A percentile compares a stretch with the other conserved stretches of the same genome.
Evolutionary conservation across 2,113 vertebrate genomes (phyloP).

Genomic region (Sander vitreus): DNA sequence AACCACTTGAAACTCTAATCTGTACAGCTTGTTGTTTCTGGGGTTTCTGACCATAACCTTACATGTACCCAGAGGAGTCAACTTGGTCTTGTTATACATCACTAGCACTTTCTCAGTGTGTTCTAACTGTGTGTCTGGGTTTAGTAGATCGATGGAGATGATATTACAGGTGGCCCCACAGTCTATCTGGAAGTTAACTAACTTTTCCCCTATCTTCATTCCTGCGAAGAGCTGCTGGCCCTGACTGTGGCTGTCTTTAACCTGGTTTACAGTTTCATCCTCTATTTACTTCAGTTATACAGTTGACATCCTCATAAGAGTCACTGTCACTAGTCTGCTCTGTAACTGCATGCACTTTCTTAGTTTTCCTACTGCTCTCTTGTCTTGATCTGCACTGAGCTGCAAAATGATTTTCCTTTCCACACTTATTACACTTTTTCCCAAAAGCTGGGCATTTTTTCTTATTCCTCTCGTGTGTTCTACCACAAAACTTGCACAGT

Average conservation of each 20-base stretch:
- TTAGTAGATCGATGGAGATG: neutral
- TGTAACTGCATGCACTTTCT: neutral
- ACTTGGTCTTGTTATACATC: slow-evolving; percentile 3
- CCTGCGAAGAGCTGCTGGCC: slow-evolving; percentile 13
- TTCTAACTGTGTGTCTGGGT: neutral
- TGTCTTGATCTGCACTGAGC: slow-evolving; percentile 6
- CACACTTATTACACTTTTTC: slow-evolving; percentile 42
- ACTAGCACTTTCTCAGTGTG: neutral
- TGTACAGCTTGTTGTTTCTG: slow-evolving; percentile 39
- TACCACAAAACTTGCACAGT: slow-evolving; percentile 36
- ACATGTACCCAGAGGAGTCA: neutral
- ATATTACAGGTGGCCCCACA: neutral
- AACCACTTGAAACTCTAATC: slow-evolving; percentile 38
- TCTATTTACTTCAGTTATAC: neutral
- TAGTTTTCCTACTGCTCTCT: neutral
- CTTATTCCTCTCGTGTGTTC: slow-evolving; percentile 22
- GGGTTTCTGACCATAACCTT: neutral
- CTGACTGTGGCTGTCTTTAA: neutral
- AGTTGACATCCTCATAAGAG: neutral
- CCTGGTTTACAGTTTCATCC: neutral
- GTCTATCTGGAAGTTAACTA: neutral
- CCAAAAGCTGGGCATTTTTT: neutral
- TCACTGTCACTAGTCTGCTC: neutral
- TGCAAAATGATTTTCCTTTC: slow-evolving; percentile 35
- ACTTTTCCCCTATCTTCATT: neutral